These are phyloP conservation scores for Otolemur garnettii DNA, from an alignment of 2,113 vertebrate species.

Conservation along the genomic window DNA sequence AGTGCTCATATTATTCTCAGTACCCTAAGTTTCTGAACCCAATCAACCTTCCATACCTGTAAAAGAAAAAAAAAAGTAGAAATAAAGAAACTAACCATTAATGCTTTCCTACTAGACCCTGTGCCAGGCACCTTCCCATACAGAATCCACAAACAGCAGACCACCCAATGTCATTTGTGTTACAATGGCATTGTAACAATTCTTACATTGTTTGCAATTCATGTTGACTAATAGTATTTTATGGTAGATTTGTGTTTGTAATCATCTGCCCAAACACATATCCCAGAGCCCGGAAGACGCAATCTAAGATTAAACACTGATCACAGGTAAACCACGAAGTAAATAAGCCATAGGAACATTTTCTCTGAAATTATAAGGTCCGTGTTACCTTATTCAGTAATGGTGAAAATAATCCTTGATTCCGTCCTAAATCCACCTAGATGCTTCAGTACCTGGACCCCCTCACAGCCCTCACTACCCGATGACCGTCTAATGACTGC, in stretches of 20 bases:
- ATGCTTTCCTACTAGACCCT: neutral
- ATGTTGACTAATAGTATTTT: constrained; percentile 46
- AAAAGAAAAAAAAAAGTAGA: neutral
- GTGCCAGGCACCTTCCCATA: neutral
- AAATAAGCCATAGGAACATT: constrained; percentile 58
- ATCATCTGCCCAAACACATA: constrained; percentile 40
- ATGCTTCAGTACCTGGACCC: neutral
- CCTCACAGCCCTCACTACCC: neutral
- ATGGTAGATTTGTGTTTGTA: constrained; percentile 39
- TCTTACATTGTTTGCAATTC: neutral
- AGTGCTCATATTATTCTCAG: neutral
- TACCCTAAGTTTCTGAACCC: neutral
- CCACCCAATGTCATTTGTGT: constrained; percentile 25
- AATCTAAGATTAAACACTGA: constrained; percentile 51
- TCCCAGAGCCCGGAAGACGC: neutral
- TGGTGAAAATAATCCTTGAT: constrained; percentile 42
- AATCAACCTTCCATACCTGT: neutral
- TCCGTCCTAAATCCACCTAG: constrained; percentile 7
- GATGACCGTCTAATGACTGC: neutral
- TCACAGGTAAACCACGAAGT: constrained; percentile 29
- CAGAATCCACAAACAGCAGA: neutral
- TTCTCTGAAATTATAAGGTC: constrained; percentile 40
- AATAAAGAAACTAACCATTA: neutral
- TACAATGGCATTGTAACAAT: no score
- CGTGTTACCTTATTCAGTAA: neutral